Base-by-base conservation (phyloP, 2,888 invertebrate genomes). In the Thecocarcelia acutangulata region DNA sequence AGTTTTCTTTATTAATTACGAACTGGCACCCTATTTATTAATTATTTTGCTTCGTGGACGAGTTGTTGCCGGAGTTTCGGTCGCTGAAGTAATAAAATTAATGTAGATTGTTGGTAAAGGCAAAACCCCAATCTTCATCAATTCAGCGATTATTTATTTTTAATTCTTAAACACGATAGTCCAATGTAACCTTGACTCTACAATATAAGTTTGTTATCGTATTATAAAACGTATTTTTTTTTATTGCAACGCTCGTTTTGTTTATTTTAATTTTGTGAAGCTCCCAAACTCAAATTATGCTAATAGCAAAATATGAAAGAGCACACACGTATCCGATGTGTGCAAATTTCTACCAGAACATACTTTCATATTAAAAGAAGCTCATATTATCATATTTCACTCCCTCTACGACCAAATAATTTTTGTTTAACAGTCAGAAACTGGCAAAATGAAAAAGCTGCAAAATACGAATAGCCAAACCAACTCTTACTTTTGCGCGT, bases 331-430 rank as follows among this genome's bases (percentile, higher is more conserved):
- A 50, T n/a, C 37, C 8, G 11, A 37, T 54, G 50, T 61, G 37
- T 33, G 46, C n/a, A 73, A 66, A 68, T 61, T 70, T 21, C 44
- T 58, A 42, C 40, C 3, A n/a, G n/a, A 48, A 46, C 48, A 77
- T 40, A 17, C 9, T 61, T 11, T 28, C 40, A 28, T 58, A 13
- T 21, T 5, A 56, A 19, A 73, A 72, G 24, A 64, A 40, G 40
- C 19, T 64, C 58, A 77, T 33, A 19, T 58, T 12, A 11, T 11
- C 12, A 17, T 21, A 64, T 56, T 52, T 70, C 50, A 28, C n/a
- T 3, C 19, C 13, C 44, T 6, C 44, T 54, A 37, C 11, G 33
- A 46, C 1, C 33, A 1, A 5, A 13, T 19, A 13, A 11, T 13
- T 37, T n/a, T n/a, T 4, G 12, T 6, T 28, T 3, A 24, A 24